Evolutionary conservation across 2,113 vertebrate species (phyloP), one percentile per base, ranked within the genome.

Genomic region (Colius striatus): DNA sequence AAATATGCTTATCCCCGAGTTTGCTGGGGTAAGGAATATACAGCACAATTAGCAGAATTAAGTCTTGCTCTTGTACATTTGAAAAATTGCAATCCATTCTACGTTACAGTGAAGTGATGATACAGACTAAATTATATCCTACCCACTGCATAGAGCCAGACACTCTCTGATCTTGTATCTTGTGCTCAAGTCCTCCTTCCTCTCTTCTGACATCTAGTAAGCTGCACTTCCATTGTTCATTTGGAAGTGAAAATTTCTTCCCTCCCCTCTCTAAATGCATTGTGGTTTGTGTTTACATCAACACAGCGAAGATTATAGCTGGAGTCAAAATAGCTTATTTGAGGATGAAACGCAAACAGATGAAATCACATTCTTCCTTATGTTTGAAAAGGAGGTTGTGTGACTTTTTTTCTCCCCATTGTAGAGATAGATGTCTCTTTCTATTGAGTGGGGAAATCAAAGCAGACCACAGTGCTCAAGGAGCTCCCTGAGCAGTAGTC

Each of bases 51-150:
- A 63, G 68, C 7, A 76, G 18, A 79, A 79, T 66, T 74, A 93
- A 79, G 81, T 74, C 48, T 89, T 84, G 36, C 32, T 91, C 87
- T 84, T 83, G 32, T 75, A 91, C 72, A 55, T 83, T 83, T 67
- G 60, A 94, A 95, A 95, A 88, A 80, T 53, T 80, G 63, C 67
- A 88, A 77, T 80, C 51, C 60, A 58, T 45, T 62, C 34, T 77
- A 18, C 60, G 67, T 62, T 74, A 83, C 26, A 67, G 38, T 45
- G 63, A 92, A 71, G 70, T 6, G 20, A 83, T 66, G 0, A 0
- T 83, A 83, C 47, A 86, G 55, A 87, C 76, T 55, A 48, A 82
- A 75, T 92, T 61, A 76, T 72, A 83, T 41, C 62, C 78, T 83
- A 47, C 34, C 9, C 15, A 47, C 17, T 34, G 74, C 22, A 45